phyloP scores from a whole-genome alignment of 64 coral and sea anemone species.

The Stichodactyla mertensii region DNA sequence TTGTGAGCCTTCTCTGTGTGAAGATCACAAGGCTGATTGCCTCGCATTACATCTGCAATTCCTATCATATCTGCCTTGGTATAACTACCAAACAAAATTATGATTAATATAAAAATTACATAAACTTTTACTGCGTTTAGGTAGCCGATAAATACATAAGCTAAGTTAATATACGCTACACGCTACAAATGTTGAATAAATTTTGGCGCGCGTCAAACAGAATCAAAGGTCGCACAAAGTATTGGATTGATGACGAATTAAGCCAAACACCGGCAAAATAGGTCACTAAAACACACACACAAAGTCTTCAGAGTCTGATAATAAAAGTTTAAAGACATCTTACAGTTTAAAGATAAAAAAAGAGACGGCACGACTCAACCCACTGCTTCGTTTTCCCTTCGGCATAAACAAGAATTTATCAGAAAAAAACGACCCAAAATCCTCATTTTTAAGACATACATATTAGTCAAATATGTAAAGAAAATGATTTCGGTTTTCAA shows the following conservation, averaged over 20 bases:
- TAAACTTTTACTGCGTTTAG: too few species aligned
- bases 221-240: background rate
- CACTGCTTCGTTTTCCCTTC: background rate
- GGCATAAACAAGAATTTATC: background rate
- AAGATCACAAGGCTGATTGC: background rate
- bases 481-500: background rate
- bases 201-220: background rate
- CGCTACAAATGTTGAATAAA: background rate
- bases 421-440: background rate
- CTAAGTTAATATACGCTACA: background rate
- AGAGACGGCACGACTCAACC: background rate
- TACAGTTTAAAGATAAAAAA: background rate
- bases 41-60: background rate
- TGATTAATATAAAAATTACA: too few species aligned
- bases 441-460: background rate
- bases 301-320: background rate
- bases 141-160: too few species aligned
- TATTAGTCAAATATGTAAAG: background rate
- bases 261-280: background rate
- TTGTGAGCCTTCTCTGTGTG: background rate
- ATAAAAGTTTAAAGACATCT: background rate
- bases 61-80: background rate
- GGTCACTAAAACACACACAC: background rate
- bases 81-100: background rate
- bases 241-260: background rate